Percentiles rank a stretch among this genome's conserved stretches.
phyloP scores from a whole-genome alignment of 2,888 invertebrate species.

The Pachycephus smyrnensis region DNA sequence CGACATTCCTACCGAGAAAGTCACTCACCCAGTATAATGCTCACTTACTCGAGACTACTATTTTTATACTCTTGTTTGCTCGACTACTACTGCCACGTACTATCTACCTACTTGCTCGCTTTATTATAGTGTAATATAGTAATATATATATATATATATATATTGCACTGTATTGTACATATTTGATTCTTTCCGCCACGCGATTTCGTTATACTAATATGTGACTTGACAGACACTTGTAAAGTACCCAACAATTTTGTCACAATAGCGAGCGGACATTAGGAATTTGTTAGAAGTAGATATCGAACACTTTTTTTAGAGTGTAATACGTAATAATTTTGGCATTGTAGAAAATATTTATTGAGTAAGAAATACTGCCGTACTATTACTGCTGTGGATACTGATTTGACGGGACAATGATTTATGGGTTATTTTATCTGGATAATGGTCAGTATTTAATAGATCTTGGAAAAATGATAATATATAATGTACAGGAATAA shows the following conservation, averaged over 20 bases:
- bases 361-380: not conserved
- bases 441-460: not conserved
- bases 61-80: slow-evolving; percentile 14
- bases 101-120: not conserved
- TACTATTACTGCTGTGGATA: not conserved
- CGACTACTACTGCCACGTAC: not conserved
- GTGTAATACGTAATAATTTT: not conserved
- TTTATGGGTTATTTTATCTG: not conserved
- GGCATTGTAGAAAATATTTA: not conserved
- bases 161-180: not conserved
- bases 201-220: slow-evolving; percentile 33
- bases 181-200: slow-evolving; percentile 26
- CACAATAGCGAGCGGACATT: not conserved
- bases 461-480: not conserved
- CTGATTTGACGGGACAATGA: not conserved
- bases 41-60: slow-evolving; percentile 15
- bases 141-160: not conserved
- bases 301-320: not conserved
- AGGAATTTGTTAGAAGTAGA: not conserved
- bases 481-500: not conserved
- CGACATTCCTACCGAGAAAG: slow-evolving; percentile 57
- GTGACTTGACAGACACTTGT: not conserved
- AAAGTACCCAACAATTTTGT: not conserved
- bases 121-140: not conserved
- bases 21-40: slow-evolving; percentile 39